These are phyloP conservation scores for Acanthiza pusilla DNA, from an alignment of 2,797 vertebrate genomes.

Conservation along the genomic window DNA sequence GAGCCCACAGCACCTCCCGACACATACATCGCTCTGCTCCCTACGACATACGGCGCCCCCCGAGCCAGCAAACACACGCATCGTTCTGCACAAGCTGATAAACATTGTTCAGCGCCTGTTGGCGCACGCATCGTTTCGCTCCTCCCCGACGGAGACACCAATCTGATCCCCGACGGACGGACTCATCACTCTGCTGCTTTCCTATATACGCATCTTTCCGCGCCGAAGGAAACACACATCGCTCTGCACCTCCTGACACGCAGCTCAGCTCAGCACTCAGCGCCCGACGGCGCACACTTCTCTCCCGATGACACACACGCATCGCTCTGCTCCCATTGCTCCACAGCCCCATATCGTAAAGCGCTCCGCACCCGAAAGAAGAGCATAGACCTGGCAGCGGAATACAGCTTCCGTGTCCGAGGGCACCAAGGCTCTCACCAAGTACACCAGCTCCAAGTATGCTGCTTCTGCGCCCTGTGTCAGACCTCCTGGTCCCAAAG, in stretches of 20 bases:
- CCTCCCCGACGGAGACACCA: too few relatives aligned
- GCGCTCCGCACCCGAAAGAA: fast-evolving
- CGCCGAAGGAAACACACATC: too few relatives aligned
- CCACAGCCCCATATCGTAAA: fast-evolving
- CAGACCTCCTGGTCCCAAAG: neutral
- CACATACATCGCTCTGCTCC: too few relatives aligned
- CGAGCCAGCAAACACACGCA: neutral
- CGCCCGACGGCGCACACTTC: neutral
- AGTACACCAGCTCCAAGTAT: constrained; percentile 80
- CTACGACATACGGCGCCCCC: neutral
- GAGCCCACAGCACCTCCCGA: neutral
- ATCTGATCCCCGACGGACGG: fast-evolving
- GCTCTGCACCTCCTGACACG: neutral
- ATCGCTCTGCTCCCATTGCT: too few relatives aligned
- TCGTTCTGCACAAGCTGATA: neutral
- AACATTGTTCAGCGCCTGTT: neutral
- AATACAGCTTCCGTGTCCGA: neutral
- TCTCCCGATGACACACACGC: neutral
- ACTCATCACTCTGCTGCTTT: neutral
- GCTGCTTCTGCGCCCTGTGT: neutral
- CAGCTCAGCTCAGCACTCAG: neutral
- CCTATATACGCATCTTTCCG: fast-evolving
- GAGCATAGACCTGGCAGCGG: neutral
- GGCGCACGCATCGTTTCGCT: fast-evolving
- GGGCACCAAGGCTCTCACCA: constrained; percentile 79